These are phyloP conservation scores for Eupristina koningsbergeri DNA, from an alignment of 1,140 invertebrate species.

Conservation along the genomic window DNA sequence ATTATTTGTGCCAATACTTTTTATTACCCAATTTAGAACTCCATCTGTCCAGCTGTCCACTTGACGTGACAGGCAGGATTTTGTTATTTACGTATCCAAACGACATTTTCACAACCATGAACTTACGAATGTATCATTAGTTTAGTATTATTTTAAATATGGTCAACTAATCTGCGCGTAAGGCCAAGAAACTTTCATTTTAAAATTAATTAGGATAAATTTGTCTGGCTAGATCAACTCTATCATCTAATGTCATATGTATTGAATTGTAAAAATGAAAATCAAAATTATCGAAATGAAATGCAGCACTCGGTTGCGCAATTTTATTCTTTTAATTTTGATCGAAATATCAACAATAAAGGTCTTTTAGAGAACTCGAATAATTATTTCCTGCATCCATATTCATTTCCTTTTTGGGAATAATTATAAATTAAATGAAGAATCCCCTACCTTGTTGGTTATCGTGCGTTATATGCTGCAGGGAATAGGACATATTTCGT, in stretches of 20 bases:
- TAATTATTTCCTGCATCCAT: neutral
- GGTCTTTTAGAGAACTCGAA: neutral
- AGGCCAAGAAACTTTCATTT: slow-evolving; percentile 1
- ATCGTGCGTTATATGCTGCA: neutral
- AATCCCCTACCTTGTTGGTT: neutral
- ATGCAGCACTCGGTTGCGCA: neutral
- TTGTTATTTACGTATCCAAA: no score
- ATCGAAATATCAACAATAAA: neutral
- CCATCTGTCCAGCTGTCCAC: no score
- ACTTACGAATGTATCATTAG: neutral
- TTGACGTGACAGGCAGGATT: neutral
- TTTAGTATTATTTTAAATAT: slow-evolving; percentile 5
- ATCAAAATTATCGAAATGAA: no score
- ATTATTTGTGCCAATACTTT: neutral
- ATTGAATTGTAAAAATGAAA: no score
- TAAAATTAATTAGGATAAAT: neutral
- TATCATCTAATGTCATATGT: no score
- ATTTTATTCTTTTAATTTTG: neutral
- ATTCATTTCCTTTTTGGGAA: neutral
- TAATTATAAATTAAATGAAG: slow-evolving; percentile 16
- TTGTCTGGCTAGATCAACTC: neutral
- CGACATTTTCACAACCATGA: neutral
- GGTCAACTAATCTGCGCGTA: neutral
- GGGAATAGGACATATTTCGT: neutral
- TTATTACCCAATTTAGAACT: no score